phyloP scores from a whole-genome alignment of 2,797 vertebrate genomes.

The Phoxinus dragarum region DNA sequence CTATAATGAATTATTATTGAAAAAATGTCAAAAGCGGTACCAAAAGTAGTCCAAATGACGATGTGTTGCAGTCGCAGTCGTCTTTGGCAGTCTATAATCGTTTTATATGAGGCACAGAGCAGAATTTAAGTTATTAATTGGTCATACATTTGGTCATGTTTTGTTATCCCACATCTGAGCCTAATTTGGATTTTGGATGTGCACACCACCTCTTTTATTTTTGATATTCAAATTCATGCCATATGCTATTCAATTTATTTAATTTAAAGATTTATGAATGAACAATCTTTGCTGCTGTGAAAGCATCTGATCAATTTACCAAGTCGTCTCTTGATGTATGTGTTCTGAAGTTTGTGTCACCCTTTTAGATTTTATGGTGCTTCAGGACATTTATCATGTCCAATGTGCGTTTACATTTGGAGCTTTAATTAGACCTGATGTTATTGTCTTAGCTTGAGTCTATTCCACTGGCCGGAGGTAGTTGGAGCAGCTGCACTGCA shows the following conservation, averaged over 20 bases:
- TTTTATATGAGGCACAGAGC: too few relatives aligned
- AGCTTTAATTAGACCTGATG: conserved; percentile 42
- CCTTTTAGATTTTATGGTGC: conserved; percentile 38
- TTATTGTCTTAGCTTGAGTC: conserved; percentile 45
- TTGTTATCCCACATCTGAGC: neutral
- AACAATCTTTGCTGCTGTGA: neutral
- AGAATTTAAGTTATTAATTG: neutral
- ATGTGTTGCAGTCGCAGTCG: too few relatives aligned
- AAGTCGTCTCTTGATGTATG: conserved; percentile 2
- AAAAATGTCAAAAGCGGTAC: too few relatives aligned
- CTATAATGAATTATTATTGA: too few relatives aligned
- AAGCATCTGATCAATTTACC: neutral
- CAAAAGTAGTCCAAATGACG: too few relatives aligned
- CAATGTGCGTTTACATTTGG: conserved; percentile 34
- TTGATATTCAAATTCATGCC: neutral
- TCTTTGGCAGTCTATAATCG: too few relatives aligned
- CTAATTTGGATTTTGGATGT: neutral
- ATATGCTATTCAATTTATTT: neutral
- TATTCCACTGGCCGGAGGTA: conserved; percentile 6
- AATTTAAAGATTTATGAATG: neutral
- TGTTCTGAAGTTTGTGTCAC: conserved; percentile 32
- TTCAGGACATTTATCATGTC: conserved; percentile 40
- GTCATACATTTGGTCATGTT: neutral
- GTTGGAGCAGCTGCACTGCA: neutral
- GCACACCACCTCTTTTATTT: neutral